Conservation (phyloP, 1,140 invertebrate species). For the Tetramorium parvispinum region DNA sequence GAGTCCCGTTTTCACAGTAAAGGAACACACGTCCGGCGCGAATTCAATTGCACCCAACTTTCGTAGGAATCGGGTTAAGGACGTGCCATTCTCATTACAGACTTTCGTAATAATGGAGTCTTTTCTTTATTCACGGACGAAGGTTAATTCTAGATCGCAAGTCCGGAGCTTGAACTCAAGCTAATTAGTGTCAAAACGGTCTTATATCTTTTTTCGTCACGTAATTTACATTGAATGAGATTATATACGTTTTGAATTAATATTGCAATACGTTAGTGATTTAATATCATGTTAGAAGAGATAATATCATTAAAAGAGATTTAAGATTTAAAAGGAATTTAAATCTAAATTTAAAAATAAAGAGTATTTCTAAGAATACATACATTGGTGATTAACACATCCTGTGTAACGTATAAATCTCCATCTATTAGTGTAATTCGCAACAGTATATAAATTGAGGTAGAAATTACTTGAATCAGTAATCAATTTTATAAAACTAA, state of each 20-base stretch:
- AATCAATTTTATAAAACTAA: slow-evolving; percentile 10
- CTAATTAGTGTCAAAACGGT: slow-evolving; percentile 35
- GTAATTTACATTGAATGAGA: neutral
- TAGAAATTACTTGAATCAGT: neutral
- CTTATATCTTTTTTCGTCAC: neutral
- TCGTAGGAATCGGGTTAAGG: slow-evolving; percentile 53
- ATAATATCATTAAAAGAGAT: neutral
- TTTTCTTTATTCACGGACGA: slow-evolving; percentile 48
- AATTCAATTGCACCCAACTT: slow-evolving; percentile 30
- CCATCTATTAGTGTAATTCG: neutral
- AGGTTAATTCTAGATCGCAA: slow-evolving; percentile 34
- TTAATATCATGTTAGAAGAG: neutral
- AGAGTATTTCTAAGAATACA: neutral
- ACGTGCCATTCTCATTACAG: slow-evolving; percentile 40
- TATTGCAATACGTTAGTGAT: neutral
- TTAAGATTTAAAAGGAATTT: neutral
- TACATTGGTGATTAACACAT: slow-evolving; percentile 6
- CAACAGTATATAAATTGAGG: neutral
- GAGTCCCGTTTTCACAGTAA: slow-evolving; percentile 37
- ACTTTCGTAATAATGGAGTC: slow-evolving; percentile 52
- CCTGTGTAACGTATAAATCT: neutral
- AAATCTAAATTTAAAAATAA: neutral
- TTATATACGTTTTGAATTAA: neutral
- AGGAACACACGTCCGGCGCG: slow-evolving; percentile 31
- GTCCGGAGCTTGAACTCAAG: slow-evolving; percentile 15